Conservation (phyloP, 1,140 invertebrate species). For the Drosophila truncata region DNA sequence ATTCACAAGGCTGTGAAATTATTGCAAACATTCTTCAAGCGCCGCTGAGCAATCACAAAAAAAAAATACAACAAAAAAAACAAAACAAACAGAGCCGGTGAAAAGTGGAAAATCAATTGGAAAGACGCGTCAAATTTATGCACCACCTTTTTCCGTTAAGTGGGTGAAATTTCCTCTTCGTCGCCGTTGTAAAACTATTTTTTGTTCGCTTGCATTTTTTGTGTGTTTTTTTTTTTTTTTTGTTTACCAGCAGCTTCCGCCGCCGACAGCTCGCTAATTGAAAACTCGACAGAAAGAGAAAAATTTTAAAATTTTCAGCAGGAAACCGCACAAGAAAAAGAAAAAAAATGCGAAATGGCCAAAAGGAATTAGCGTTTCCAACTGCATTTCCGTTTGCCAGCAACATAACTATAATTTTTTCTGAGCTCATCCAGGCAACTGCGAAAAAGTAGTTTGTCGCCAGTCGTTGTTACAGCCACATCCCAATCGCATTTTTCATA, state of each 20-base stretch:
- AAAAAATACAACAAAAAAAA: constrained; percentile 18
- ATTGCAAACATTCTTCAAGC: constrained; percentile 48
- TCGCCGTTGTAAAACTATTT: constrained; percentile 38
- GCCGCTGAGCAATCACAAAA: constrained; percentile 54
- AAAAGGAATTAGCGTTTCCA: constrained; percentile 75
- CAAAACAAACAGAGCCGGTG: constrained; percentile 43
- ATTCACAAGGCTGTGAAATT: constrained; percentile 66
- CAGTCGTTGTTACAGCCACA: constrained; percentile 6
- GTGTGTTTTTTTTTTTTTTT: constrained; percentile 28
- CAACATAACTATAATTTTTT: constrained; percentile 68
- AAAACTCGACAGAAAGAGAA: constrained; percentile 40
- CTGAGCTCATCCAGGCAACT: constrained; percentile 17
- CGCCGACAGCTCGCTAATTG: constrained; percentile 61
- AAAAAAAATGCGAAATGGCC: constrained; percentile 36
- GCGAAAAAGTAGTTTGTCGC: constrained; percentile 30
- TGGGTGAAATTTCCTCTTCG: constrained; percentile 65
- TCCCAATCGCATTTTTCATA: constrained; percentile 40
- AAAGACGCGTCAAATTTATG: constrained; percentile 62
- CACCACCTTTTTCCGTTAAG: constrained; percentile 43
- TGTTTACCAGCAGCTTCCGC: constrained; percentile 64
- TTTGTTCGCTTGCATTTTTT: constrained; percentile 18
- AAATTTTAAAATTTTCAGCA: constrained; percentile 50
- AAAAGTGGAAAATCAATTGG: constrained; percentile 71
- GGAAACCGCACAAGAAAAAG: constrained; percentile 47
- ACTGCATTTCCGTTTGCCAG: constrained; percentile 65